phyloP scores from a whole-genome alignment of 1,140 invertebrate genomes.

The Campodea augens region DNA sequence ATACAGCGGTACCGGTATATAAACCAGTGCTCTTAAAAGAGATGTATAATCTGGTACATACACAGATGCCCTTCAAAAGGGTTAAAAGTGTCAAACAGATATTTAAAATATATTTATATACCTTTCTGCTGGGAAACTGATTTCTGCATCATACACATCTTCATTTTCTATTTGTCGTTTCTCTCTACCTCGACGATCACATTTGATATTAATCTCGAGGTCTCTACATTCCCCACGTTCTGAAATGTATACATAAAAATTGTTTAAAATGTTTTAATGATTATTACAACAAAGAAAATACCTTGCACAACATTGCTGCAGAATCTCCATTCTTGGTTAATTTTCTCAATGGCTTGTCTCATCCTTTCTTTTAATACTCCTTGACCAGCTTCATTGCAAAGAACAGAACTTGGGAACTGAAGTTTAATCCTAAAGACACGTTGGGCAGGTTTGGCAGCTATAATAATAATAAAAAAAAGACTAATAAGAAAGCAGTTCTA shows the following conservation, averaged over 20 bases:
- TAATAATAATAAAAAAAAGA: constrained; percentile 16
- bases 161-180: constrained; percentile 40
- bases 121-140: constrained; percentile 60
- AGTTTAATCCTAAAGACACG: constrained; percentile 80
- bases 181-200: constrained; percentile 48
- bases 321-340: constrained; percentile 86
- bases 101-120: no score
- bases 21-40: no score
- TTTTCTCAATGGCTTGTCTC: constrained; percentile 61
- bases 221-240: constrained; percentile 61
- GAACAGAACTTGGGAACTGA: constrained; percentile 79
- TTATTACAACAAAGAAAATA: no score
- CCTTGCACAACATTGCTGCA: constrained; percentile 72
- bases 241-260: constrained; percentile 11
- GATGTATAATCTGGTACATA: no score
- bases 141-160: constrained; percentile 53
- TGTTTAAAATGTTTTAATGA: no score
- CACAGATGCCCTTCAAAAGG: no score
- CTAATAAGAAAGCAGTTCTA: not conserved
- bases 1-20: no score
- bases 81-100: no score
- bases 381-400: constrained; percentile 85
- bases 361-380: constrained; percentile 74
- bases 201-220: constrained; percentile 71
- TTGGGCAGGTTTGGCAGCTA: constrained; percentile 62